Conservation (phyloP, 2,797 vertebrate species). For the Lateolabrax maculatus region DNA sequence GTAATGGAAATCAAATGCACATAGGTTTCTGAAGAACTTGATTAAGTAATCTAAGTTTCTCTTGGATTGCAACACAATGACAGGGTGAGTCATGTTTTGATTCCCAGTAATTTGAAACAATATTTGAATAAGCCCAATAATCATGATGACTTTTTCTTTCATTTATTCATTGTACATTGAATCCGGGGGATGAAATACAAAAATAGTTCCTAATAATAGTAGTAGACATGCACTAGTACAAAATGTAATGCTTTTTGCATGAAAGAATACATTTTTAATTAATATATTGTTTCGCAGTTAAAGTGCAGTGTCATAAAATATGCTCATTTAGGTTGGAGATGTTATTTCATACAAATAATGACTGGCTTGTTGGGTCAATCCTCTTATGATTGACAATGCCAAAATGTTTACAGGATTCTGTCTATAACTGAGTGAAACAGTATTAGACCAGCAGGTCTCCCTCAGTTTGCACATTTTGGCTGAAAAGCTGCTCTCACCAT, state of each 20-base stretch:
- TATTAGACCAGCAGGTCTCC: not conserved
- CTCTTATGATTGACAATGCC: conserved; percentile 13
- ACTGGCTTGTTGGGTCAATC: not conserved
- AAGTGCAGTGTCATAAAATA: not conserved
- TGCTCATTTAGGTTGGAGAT: not conserved
- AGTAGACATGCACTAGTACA: not conserved
- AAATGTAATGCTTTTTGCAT: not conserved
- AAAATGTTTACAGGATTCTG: not conserved
- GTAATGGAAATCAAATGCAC: conserved; percentile 13
- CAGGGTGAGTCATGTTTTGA: conserved; percentile 8
- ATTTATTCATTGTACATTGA: not conserved
- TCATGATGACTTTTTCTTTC: not conserved
- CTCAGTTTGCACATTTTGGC: not conserved
- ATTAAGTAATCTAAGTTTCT: no score
- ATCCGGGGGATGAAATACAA: not conserved
- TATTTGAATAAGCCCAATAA: not conserved
- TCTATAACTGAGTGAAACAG: not conserved
- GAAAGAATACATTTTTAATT: not conserved
- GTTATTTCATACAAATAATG: conserved; percentile 2
- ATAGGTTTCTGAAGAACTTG: no score
- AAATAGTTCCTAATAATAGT: not conserved
- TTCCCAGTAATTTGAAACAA: conserved; percentile 17
- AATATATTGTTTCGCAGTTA: not conserved
- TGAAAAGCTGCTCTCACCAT: not conserved
- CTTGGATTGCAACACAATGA: conserved; percentile 31